Evolutionary conservation across 92 coral and sea anemone species (phyloP), one percentile per base, ranked within the genome.

Genomic region (Scolanthus callimorphus): DNA sequence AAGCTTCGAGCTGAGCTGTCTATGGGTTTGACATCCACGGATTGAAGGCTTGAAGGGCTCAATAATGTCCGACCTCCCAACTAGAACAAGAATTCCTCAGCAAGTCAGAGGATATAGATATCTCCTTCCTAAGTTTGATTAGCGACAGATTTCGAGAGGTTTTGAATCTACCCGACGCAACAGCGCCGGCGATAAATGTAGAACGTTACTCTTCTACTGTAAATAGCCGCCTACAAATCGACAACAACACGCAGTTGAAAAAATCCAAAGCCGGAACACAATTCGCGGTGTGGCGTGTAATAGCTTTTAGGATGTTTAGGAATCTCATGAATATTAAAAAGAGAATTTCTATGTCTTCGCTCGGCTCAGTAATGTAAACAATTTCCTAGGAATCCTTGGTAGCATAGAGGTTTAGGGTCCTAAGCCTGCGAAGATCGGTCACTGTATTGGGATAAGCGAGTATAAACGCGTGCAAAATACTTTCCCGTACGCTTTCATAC

Each of bases 321-420:
- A 34, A 34, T 34, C 15, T 6, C 15, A 15, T 34, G 52, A 46
- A 46, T 46, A 46, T 9, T 10, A 20, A 46, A 20, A 21, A 46
- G 52, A 20, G 52, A 46, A 46, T 10, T 46, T 20, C 52, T 4
- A 20, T 9, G 19, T 4, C 8, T 46, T 44, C 9, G 15, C 31
- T 25, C 19, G 22, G n/a, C 49, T 3, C 13, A 17, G 44, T 27
- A 34, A 68, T 48, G 75, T 68, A 68, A 68, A 68, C 75, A 68
- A 68, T 57, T 29, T 1, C 19, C 8, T 37, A 30, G 75, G 55
- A 55, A 68, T 46, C 28, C 29, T n/a, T n/a, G n/a, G n/a, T n/a
- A n/a, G n/a, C n/a, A n/a, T n/a, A n/a, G n/a, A n/a, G n/a, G n/a
- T n/a, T n/a, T n/a, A n/a, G n/a, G n/a, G n/a, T n/a, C n/a, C n/a